Percentiles rank a stretch among this genome's conserved stretches.
phyloP scores from a whole-genome alignment of 2,113 vertebrate species.

The Noctilio leporinus region DNA sequence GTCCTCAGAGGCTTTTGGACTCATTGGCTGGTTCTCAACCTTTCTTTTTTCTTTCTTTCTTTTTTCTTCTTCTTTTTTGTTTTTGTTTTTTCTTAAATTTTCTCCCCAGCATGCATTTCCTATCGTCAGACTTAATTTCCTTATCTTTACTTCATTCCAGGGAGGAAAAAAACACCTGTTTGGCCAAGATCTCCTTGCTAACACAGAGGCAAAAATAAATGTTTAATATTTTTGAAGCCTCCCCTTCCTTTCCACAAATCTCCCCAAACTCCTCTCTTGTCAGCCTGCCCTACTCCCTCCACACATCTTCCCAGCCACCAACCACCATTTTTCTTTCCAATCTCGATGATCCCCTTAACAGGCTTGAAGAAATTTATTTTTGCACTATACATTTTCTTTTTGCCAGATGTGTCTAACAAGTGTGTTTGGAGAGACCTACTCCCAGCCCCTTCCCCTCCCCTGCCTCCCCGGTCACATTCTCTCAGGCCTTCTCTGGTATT shows the following conservation, averaged over 20 bases:
- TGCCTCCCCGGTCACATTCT: slow-evolving; percentile 79
- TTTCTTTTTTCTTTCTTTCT: slow-evolving; percentile 10
- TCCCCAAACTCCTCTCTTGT: neutral
- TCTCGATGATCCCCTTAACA: slow-evolving; percentile 19
- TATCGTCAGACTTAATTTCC: slow-evolving; percentile 69
- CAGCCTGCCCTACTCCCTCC: neutral
- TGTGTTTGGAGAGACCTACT: slow-evolving; percentile 80
- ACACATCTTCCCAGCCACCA: neutral
- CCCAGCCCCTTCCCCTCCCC: slow-evolving; percentile 39
- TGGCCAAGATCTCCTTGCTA: slow-evolving; percentile 68
- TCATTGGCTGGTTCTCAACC: slow-evolving; percentile 69
- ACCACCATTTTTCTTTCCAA: slow-evolving; percentile 1
- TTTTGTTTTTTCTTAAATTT: neutral
- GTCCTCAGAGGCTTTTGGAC: slow-evolving; percentile 72
- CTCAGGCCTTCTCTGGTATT: slow-evolving; percentile 90
- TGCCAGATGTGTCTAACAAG: slow-evolving; percentile 85
- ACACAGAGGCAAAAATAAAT: slow-evolving; percentile 72
- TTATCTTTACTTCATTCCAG: slow-evolving; percentile 70
- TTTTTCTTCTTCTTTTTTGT: neutral
- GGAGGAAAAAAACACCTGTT: slow-evolving; percentile 72
- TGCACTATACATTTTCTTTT: slow-evolving; percentile 85
- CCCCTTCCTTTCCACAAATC: slow-evolving; percentile 56
- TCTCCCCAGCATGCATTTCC: slow-evolving; percentile 59
- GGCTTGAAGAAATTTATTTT: slow-evolving; percentile 84
- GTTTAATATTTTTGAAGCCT: slow-evolving; percentile 61